Evolutionary conservation across 2,113 vertebrate species (phyloP).

Genomic region (Coreoperca whiteheadi): DNA sequence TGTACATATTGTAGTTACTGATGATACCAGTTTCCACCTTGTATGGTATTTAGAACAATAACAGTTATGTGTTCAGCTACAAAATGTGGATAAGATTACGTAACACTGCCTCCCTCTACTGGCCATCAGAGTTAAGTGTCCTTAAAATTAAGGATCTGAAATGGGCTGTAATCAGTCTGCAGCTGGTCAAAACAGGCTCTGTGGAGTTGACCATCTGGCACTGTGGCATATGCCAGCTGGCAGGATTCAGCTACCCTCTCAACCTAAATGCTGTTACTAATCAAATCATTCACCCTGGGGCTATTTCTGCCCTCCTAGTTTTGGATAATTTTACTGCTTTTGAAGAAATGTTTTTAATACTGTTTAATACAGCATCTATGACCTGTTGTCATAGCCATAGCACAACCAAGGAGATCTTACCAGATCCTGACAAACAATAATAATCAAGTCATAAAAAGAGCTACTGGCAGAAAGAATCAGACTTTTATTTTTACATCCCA

Average conservation of each 20-base stretch:
- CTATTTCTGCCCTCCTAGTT: background rate
- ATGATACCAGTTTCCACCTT: background rate
- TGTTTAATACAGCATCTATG: background rate
- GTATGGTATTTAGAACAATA: background rate
- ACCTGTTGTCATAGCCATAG: conserved; percentile 6
- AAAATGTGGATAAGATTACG: background rate
- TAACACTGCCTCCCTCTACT: conserved; percentile 42
- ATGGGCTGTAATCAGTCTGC: conserved; percentile 21
- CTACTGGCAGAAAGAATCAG: background rate
- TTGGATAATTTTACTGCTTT: conserved; percentile 6
- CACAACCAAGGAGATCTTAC: background rate
- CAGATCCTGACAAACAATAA: background rate
- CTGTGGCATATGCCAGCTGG: conserved; percentile 31
- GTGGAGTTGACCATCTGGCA: conserved; percentile 36
- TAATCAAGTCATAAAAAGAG: background rate
- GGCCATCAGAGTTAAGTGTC: background rate
- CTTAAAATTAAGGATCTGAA: background rate
- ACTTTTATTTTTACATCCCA: background rate
- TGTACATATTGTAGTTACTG: background rate
- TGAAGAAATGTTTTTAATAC: background rate
- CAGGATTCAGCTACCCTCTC: conserved; percentile 20
- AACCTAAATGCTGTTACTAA: conserved; percentile 28
- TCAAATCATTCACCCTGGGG: background rate
- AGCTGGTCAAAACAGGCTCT: conserved; percentile 26
- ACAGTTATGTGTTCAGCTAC: background rate